Evolutionary conservation across 2,888 invertebrate species (phyloP).

Genomic region (Mantis religiosa): DNA sequence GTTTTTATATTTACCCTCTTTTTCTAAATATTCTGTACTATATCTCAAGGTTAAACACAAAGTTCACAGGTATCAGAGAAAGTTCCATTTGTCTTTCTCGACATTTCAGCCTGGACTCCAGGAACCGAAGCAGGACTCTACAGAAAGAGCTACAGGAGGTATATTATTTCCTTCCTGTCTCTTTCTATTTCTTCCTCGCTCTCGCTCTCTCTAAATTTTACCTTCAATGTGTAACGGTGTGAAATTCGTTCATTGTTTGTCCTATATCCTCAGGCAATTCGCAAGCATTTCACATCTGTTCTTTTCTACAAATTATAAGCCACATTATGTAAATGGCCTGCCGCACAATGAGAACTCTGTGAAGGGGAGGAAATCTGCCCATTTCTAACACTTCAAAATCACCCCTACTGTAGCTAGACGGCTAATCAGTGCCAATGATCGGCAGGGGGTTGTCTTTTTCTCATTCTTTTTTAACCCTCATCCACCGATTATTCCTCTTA

Average conservation of each 20-base stretch:
- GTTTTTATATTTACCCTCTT: no score
- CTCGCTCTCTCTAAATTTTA: background rate
- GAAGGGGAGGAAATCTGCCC: background rate
- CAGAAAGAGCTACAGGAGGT: background rate
- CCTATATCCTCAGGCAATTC: background rate
- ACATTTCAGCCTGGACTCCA: no score
- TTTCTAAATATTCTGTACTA: no score
- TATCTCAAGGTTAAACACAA: no score
- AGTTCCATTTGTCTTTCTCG: no score
- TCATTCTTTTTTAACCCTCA: background rate
- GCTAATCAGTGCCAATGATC: constrained; percentile 15
- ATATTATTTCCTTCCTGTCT: no score
- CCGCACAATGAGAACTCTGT: background rate
- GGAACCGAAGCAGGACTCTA: no score
- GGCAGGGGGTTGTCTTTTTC: constrained; percentile 4
- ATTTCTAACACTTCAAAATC: constrained; percentile 15
- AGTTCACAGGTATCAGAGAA: no score
- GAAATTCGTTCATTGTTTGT: background rate
- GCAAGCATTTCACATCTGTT: background rate
- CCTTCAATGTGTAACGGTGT: background rate
- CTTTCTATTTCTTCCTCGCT: no score
- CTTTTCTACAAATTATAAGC: constrained; percentile 1
- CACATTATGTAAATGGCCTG: constrained; percentile 2
- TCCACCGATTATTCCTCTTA: background rate
- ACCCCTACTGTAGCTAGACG: background rate